phyloP scores from a whole-genome alignment of 2,888 invertebrate genomes.

The Lasioglossum pauxillum region DNA sequence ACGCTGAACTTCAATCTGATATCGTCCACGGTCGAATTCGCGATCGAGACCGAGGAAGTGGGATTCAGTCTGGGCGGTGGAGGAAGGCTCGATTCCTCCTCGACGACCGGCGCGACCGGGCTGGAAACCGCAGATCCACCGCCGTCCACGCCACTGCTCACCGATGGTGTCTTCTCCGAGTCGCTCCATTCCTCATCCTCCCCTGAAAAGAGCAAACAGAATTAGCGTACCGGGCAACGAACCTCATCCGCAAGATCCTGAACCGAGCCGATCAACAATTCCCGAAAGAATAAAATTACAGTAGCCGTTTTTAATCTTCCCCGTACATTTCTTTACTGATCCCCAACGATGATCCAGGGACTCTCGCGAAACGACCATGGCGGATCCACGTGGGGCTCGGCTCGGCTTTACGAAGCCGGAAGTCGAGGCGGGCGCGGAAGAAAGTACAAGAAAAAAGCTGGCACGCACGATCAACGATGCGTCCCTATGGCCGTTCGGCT shows the following conservation, averaged over 20 bases:
- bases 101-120: conserved; percentile 78
- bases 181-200: conserved; percentile 85
- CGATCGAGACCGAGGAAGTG: conserved; percentile 51
- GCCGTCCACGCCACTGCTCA: conserved; percentile 83
- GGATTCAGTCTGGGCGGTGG: conserved; percentile 78
- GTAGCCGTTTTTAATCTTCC: not conserved
- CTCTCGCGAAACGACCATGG: conserved; percentile 70
- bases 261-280: not conserved
- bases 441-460: conserved; percentile 38
- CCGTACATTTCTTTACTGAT: conserved; percentile 71
- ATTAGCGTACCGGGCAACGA: not conserved
- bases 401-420: conserved; percentile 27
- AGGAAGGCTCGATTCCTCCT: conserved; percentile 80
- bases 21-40: conserved; percentile 77
- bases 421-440: conserved; percentile 37
- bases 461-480: conserved; percentile 74
- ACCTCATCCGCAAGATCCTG: not conserved
- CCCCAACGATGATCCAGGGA: conserved; percentile 57
- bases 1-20: conserved; percentile 78
- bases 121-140: conserved; percentile 82
- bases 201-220: conserved; percentile 75
- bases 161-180: conserved; percentile 83
- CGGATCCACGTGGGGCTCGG: conserved; percentile 37
- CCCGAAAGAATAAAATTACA: not conserved
- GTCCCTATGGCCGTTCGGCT: conserved; percentile 78